Conservation (phyloP, 2,888 invertebrate species). For the Ormyrus labotus region DNA sequence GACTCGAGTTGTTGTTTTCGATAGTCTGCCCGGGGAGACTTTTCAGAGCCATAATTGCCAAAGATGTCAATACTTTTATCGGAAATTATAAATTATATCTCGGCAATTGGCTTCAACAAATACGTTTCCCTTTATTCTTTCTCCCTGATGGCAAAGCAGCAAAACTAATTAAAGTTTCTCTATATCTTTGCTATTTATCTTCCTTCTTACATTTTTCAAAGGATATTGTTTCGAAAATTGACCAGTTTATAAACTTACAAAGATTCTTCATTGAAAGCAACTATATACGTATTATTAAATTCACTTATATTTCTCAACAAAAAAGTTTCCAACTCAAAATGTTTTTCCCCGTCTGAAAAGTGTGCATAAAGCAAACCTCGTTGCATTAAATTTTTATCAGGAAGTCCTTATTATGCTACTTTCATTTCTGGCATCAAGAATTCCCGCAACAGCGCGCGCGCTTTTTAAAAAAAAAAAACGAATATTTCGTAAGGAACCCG, state of each 20-base stretch:
- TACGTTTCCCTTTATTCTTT: neutral
- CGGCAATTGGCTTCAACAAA: slow-evolving; percentile 22
- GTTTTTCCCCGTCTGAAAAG: neutral
- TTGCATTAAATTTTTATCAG: slow-evolving; percentile 2
- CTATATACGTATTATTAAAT: neutral
- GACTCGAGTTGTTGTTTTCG: neutral
- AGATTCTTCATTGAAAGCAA: neutral
- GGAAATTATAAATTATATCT: slow-evolving; percentile 33
- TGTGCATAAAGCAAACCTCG: neutral
- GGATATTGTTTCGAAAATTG: slow-evolving; percentile 10
- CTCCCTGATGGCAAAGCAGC: neutral
- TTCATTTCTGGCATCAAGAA: slow-evolving; percentile 1
- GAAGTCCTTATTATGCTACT: slow-evolving; percentile 1
- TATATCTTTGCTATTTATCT: slow-evolving; percentile 35
- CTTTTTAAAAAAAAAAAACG: neutral
- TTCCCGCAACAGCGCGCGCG: neutral
- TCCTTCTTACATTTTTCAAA: slow-evolving; percentile 2
- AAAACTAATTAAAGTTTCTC: slow-evolving; percentile 30
- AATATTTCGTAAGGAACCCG: slow-evolving; percentile 1
- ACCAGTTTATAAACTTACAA: slow-evolving; percentile 5
- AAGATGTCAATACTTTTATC: slow-evolving; percentile 30
- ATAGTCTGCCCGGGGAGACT: slow-evolving; percentile 11
- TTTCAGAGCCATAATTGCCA: slow-evolving; percentile 23
- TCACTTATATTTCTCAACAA: neutral
- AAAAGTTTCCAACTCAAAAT: neutral